These are phyloP conservation scores for Clepsis dumicolana DNA, from an alignment of 2,888 invertebrate species.

Conservation along the genomic window DNA sequence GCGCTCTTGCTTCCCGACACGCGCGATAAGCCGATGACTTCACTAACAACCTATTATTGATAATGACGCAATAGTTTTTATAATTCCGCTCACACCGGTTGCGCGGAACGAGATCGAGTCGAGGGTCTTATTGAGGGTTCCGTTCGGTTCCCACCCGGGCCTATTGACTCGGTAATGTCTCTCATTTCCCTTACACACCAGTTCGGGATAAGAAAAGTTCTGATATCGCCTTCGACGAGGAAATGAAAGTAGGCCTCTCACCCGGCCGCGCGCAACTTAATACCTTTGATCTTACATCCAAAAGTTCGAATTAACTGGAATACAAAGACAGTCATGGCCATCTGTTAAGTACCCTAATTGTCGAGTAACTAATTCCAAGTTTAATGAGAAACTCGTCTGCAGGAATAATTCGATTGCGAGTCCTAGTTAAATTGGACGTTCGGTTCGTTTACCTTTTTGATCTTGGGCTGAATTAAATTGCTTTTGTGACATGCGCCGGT, in stretches of 20 bases:
- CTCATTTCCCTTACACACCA: constrained; percentile 80
- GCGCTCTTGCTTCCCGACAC: constrained; percentile 13
- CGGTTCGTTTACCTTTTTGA: constrained; percentile 59
- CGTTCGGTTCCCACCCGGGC: constrained; percentile 71
- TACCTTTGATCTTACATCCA: constrained; percentile 79
- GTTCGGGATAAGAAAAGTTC: constrained; percentile 82
- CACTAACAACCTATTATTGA: constrained; percentile 58
- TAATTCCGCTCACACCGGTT: constrained; percentile 63
- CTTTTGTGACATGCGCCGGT: constrained; percentile 47
- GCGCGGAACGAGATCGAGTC: constrained; percentile 70
- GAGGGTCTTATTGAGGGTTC: constrained; percentile 76
- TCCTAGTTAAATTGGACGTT: constrained; percentile 61
- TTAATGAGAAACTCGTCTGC: constrained; percentile 76
- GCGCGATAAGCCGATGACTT: constrained; percentile 29
- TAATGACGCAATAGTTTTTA: constrained; percentile 59
- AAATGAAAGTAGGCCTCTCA: constrained; percentile 76
- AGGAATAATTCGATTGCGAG: constrained; percentile 76
- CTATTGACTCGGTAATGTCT: constrained; percentile 83
- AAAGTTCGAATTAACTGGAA: constrained; percentile 79
- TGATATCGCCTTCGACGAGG: constrained; percentile 64
- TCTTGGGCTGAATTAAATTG: constrained; percentile 53
- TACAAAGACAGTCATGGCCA: constrained; percentile 76
- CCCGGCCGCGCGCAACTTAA: constrained; percentile 72
- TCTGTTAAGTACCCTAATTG: constrained; percentile 67
- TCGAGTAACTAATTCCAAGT: constrained; percentile 76